Evolutionary conservation across 2,797 vertebrate species (phyloP).

Genomic region (Epinephelus malabaricus): DNA sequence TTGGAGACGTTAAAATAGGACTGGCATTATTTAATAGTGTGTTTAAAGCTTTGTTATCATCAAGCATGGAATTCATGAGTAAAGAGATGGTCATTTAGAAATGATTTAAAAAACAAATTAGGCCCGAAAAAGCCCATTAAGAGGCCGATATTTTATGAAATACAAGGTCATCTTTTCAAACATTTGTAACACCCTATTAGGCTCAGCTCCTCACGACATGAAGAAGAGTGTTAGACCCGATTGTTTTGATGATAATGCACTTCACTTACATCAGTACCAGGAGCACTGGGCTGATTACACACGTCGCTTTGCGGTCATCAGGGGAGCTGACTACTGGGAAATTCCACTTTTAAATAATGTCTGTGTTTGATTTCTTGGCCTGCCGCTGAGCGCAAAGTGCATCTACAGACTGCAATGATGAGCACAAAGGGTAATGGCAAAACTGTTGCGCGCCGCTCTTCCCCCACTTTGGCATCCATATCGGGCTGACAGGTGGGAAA

Average conservation of each 20-base stretch:
- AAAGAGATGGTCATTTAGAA: constrained; percentile 39
- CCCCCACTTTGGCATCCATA: constrained; percentile 53
- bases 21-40: constrained; percentile 27
- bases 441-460: constrained; percentile 50
- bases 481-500: constrained; percentile 65
- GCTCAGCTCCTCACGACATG: constrained; percentile 12
- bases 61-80: constrained; percentile 17
- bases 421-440: constrained; percentile 52
- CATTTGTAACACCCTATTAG: constrained; percentile 29
- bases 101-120: constrained; percentile 9
- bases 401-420: constrained; percentile 53
- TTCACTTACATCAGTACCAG: constrained; percentile 25
- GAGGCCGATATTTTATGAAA: constrained; percentile 24
- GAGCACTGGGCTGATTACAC: constrained; percentile 48
- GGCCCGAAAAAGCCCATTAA: constrained; percentile 16
- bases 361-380: constrained; percentile 61
- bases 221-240: neutral
- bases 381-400: constrained; percentile 53
- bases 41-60: constrained; percentile 51
- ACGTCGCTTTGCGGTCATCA: constrained; percentile 20
- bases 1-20: constrained; percentile 46
- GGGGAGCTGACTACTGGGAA: constrained; percentile 56
- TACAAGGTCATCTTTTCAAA: constrained; percentile 17
- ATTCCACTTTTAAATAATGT: constrained; percentile 68
- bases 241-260: constrained; percentile 47